A percentile compares a stretch with the other conserved stretches of the same genome.
Conservation (phyloP, 1,140 invertebrate genomes). For the Anastrepha ludens region DNA sequence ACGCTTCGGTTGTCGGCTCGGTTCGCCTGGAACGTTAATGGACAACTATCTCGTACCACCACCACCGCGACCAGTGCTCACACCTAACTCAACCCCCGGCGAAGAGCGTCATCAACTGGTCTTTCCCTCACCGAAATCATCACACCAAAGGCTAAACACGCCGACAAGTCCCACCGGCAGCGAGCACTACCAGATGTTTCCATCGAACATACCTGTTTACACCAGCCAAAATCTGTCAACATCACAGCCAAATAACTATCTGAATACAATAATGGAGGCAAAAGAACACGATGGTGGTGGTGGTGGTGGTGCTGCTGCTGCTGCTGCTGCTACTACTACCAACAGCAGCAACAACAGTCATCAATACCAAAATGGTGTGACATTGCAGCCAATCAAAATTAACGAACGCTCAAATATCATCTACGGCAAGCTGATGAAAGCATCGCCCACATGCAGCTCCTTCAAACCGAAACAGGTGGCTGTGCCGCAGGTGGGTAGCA, state of each 20-base stretch:
- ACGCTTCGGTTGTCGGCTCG: slow-evolving; percentile 77
- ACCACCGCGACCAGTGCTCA: slow-evolving; percentile 75
- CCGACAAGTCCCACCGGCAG: slow-evolving; percentile 70
- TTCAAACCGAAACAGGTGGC: slow-evolving; percentile 69
- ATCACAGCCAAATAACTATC: slow-evolving; percentile 67
- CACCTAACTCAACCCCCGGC: slow-evolving; percentile 69
- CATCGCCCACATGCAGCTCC: slow-evolving; percentile 66
- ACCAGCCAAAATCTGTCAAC: slow-evolving; percentile 62
- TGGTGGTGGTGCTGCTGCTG: not conserved
- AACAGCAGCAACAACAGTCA: slow-evolving; percentile 57
- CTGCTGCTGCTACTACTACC: slow-evolving; percentile 32
- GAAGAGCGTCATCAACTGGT: slow-evolving; percentile 71
- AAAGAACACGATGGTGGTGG: slow-evolving; percentile 64
- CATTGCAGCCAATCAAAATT: slow-evolving; percentile 71
- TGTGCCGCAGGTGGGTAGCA: slow-evolving; percentile 64
- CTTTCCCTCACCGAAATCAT: slow-evolving; percentile 69
- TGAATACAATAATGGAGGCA: slow-evolving; percentile 71
- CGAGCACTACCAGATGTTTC: slow-evolving; percentile 73
- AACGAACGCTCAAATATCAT: slow-evolving; percentile 71
- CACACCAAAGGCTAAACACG: slow-evolving; percentile 65
- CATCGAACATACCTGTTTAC: slow-evolving; percentile 73
- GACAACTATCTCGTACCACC: slow-evolving; percentile 78
- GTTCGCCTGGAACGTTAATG: slow-evolving; percentile 74
- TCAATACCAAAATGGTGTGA: slow-evolving; percentile 68
- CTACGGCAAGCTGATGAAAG: slow-evolving; percentile 69